Evolutionary conservation across 1,140 invertebrate genomes (phyloP).

Genomic region (Trichonephila inaurata): DNA sequence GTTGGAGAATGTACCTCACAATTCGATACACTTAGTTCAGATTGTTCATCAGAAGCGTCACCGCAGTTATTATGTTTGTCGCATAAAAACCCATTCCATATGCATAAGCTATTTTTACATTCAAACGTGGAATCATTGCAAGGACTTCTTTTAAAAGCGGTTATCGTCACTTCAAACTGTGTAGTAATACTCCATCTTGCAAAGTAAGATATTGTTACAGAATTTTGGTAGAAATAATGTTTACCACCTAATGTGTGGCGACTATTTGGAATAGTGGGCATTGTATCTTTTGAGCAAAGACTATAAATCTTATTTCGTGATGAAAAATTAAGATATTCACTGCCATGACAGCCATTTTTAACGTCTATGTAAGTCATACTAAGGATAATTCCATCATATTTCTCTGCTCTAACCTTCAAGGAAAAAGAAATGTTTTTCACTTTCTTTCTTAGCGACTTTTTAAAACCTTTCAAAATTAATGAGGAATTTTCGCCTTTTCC

Average conservation of each 20-base stretch:
- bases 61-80: conserved; percentile 32
- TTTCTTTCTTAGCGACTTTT: background rate
- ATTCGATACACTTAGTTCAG: background rate
- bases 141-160: background rate
- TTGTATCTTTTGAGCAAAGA: background rate
- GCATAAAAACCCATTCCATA: conserved; percentile 4
- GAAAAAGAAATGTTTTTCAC: background rate
- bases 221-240: background rate
- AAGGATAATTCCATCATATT: background rate
- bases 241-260: background rate
- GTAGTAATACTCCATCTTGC: background rate
- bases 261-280: too few relatives aligned
- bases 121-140: background rate
- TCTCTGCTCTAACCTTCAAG: background rate
- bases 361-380: background rate
- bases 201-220: background rate
- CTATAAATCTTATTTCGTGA: background rate
- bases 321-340: background rate
- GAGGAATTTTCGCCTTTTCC: background rate
- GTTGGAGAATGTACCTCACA: background rate
- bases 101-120: conserved; percentile 52
- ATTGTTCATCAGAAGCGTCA: conserved; percentile 33
- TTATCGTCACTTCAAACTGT: background rate
- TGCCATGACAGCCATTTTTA: background rate
- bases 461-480: background rate